A percentile compares a stretch with the other conserved stretches of the same genome.
These are phyloP conservation scores for Platysteira castanea DNA, from an alignment of 2,113 vertebrate genomes.

Conservation along the genomic window DNA sequence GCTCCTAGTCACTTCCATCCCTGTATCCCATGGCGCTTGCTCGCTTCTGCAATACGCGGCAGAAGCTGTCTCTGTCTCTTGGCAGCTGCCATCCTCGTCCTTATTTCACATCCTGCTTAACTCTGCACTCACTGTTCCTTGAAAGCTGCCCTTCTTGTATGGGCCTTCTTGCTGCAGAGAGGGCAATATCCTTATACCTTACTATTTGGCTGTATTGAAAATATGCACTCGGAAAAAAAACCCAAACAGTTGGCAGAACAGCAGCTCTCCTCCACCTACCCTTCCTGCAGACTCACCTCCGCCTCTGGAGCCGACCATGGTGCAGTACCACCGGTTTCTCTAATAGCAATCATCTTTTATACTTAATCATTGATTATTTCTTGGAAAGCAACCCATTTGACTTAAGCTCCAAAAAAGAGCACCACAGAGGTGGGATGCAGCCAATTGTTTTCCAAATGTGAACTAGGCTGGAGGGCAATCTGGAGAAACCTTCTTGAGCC, in stretches of 20 bases:
- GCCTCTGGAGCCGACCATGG: background rate
- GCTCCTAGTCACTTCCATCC: background rate
- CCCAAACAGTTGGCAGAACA: fast-evolving
- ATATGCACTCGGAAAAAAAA: fast-evolving
- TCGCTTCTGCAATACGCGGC: background rate
- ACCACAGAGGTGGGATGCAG: background rate
- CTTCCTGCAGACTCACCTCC: background rate
- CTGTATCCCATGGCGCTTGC: background rate
- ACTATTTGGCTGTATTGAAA: background rate
- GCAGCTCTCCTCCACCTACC: background rate
- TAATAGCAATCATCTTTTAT: background rate
- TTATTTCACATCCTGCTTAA: background rate
- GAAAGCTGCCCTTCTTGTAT: background rate
- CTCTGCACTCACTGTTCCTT: background rate
- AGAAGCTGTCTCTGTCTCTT: background rate
- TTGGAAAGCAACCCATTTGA: background rate
- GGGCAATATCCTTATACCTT: background rate
- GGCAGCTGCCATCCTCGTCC: background rate
- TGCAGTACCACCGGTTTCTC: background rate
- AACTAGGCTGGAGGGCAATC: background rate
- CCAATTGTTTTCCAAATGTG: background rate
- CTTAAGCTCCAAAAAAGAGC: background rate
- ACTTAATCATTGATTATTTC: background rate
- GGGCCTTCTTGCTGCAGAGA: background rate
- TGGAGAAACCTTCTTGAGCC: background rate